Conservation (phyloP, 2,888 invertebrate genomes). For the Rhyacophila evoluta region DNA sequence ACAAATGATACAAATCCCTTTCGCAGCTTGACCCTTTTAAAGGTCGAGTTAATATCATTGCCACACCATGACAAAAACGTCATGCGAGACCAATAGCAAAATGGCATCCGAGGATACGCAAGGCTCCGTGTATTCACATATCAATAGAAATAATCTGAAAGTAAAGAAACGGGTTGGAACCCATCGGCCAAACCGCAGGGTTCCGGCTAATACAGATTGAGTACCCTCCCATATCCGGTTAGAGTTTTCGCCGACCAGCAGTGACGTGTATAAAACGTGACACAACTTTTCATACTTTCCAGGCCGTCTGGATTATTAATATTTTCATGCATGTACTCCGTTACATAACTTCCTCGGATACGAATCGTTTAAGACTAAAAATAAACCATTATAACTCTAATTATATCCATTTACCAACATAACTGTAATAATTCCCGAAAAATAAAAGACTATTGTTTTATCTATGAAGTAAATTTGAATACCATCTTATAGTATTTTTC, state of each 20-base stretch:
- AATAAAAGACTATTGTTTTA: too few relatives aligned
- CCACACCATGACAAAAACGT: slow-evolving; percentile 14
- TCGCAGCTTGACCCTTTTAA: slow-evolving; percentile 19
- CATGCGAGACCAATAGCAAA: slow-evolving; percentile 10
- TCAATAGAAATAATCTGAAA: slow-evolving; percentile 24
- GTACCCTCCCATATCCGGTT: slow-evolving; percentile 10
- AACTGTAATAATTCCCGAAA: too few relatives aligned
- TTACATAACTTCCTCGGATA: too few relatives aligned
- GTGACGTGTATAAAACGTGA: background rate
- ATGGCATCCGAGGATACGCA: background rate
- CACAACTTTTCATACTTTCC: too few relatives aligned
- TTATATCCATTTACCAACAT: too few relatives aligned
- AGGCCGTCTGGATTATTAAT: background rate
- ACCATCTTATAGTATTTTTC: too few relatives aligned
- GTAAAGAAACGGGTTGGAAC: background rate
- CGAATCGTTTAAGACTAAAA: too few relatives aligned
- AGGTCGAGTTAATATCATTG: slow-evolving; percentile 4
- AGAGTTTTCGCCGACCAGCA: background rate
- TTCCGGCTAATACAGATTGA: slow-evolving; percentile 20
- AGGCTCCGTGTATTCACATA: background rate
- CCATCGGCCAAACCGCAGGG: slow-evolving; percentile 1
- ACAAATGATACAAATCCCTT: slow-evolving; percentile 18
- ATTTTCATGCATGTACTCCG: too few relatives aligned
- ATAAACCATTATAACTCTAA: too few relatives aligned
- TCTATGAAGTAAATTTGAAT: too few relatives aligned